Evolutionary conservation across 2,888 invertebrate species (phyloP), one percentile per base, ranked within the genome.

Genomic region (Galerucella nymphaeae): DNA sequence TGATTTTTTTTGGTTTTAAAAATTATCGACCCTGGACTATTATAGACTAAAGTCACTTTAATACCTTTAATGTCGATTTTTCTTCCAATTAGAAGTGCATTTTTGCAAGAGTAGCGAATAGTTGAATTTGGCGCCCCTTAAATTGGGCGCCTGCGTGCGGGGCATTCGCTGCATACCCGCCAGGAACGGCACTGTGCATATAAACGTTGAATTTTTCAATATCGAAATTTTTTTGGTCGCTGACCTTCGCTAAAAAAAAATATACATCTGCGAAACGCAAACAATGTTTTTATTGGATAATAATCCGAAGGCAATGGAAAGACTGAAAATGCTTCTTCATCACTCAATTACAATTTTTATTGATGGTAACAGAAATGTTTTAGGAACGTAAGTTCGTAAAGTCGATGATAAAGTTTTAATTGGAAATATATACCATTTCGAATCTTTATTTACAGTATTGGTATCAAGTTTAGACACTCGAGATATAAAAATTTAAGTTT

Each of bases 321-420:
- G n/a, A 48, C 14, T 14, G 45, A 62, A 62, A 61, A 18, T 10
- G 62, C 62, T 10, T 62, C 23, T 53, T 68, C 69, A 69, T 69
- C 62, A 20, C 62, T 62, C 69, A 69, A 69, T 69, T 42, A 68
- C 45, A 48, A 67, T 20, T 62, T 69, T 69, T 62, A 69, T 69
- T 20, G 62, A 61, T 42, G 45, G 69, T 20, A 53, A 53, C 62
- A 62, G 53, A 62, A 53, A 62, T 53, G 53, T 53, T 62, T 62
- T 62, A n/a, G 41, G 18, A 62, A 62, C 13, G 53, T 45, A 20
- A 66, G 20, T 42, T 67, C 67, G 13, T 59, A 59, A 45, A 59
- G 23, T 45, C 67, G 8, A 30, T 67, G 59, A 59, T 67, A 67
- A 67, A 67, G 50, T 61, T 61, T 18, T 68, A 68, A 68, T 68